Evolutionary conservation across 1,140 invertebrate species (phyloP), one percentile per base, ranked within the genome.

Genomic region (Radopholus similis): DNA sequence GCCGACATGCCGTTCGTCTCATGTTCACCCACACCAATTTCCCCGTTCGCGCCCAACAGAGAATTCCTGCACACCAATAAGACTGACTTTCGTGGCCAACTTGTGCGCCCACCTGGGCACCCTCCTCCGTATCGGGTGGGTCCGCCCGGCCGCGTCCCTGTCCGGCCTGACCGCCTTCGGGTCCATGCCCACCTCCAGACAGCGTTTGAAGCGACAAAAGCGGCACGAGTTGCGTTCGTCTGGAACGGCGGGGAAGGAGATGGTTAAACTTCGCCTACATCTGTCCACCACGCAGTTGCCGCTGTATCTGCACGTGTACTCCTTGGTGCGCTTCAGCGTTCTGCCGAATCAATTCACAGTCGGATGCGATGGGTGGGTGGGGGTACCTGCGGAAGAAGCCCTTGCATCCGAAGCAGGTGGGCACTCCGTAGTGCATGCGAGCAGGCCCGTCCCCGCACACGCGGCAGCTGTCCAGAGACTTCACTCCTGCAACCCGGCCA

Each of bases 141-240:
- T 64, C 28, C 78, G 51, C 3, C 78, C 81, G 9, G 78, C 81
- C 13, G 78, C 78, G 63, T 81, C 78, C 38, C 78, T 70, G 53
- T 81, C 78, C 8, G 81, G 78, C 4, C 78, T 64, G 1, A 80
- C 78, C 35, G 78, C 78, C 65, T 78, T 78, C 9, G 77, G 77
- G 44, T 82, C 79, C 77, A 82, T 82, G 47, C 77, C 78, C 18
- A 81, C 81, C 54, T 83, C 81, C 21, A 81, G 51, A 64, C 78
- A 81, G n/a, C 82, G 74, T 51, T 83, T 80, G 62, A 81, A 81
- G 11, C 78, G 81, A 42, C 78, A 81, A 57, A 62, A 81, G 37
- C 78, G 66, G 55, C 80, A 81, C 2, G 81, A 81, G 65, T 81
- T 81, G 21, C 78, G 67, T 71, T 81, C 78, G 71, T 81, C 73